Conservation (phyloP, 30 jellyfish, hydroid and myxozoan genomes). For the Pseudorhiza aurosa region DNA sequence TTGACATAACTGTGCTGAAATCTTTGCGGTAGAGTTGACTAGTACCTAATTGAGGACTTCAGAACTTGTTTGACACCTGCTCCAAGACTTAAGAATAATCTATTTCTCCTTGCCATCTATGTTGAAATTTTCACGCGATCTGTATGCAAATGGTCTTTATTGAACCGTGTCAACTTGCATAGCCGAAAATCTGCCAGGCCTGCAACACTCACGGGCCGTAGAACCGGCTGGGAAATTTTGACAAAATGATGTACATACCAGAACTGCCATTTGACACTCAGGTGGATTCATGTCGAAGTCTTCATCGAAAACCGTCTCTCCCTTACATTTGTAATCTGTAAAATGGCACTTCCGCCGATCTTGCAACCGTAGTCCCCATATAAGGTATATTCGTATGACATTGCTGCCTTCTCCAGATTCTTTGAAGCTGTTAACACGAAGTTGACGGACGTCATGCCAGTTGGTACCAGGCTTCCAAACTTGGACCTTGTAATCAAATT, state of each 20-base stretch:
- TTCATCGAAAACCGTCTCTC: slow-evolving; percentile 86
- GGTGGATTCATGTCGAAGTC: slow-evolving; percentile 82
- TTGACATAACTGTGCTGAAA: no score
- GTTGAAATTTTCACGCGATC: no score
- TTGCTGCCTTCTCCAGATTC: slow-evolving; percentile 94
- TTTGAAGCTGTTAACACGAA: slow-evolving; percentile 66
- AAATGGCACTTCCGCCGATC: slow-evolving; percentile 89
- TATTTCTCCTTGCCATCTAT: no score
- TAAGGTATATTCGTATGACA: slow-evolving; percentile 84
- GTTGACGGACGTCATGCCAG: slow-evolving; percentile 91
- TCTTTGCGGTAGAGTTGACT: no score
- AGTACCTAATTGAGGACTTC: no score
- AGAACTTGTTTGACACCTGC: no score
- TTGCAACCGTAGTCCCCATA: slow-evolving; percentile 89
- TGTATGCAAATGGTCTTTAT: no score
- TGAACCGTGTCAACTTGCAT: no score
- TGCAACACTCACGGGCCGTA: no score
- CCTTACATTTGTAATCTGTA: slow-evolving; percentile 96
- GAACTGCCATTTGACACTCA: slow-evolving; percentile 73
- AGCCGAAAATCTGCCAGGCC: no score
- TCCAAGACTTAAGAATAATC: no score
- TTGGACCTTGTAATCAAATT: slow-evolving; percentile 89
- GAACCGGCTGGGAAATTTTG: no score
- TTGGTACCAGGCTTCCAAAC: slow-evolving; percentile 96
- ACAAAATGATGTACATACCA: slow-evolving; percentile 53